Evolutionary conservation across 1,140 invertebrate genomes (phyloP).

Genomic region (Papilio xuthus): DNA sequence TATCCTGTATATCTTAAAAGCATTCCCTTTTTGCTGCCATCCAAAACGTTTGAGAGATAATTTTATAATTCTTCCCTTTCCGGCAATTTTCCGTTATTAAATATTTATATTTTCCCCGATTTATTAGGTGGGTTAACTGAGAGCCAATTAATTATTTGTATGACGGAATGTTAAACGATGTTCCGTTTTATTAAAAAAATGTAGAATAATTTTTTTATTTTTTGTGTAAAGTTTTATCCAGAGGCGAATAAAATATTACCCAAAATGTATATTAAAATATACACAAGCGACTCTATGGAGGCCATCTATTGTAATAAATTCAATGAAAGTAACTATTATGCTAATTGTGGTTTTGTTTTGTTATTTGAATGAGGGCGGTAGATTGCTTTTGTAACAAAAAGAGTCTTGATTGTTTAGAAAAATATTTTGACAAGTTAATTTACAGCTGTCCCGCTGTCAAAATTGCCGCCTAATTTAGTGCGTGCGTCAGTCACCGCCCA

Average conservation of each 20-base stretch:
- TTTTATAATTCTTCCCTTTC: conserved; percentile 78
- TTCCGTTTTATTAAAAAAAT: conserved; percentile 39
- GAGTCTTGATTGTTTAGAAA: conserved; percentile 75
- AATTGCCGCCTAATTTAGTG: conserved; percentile 71
- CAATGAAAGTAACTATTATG: conserved; percentile 72
- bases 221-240: neutral
- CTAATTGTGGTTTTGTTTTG: conserved; percentile 81
- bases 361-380: conserved; percentile 65
- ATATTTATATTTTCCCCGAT: conserved; percentile 71
- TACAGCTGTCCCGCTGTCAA: conserved; percentile 68
- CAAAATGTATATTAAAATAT: neutral
- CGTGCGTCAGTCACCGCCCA: conserved; percentile 61
- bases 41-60: conserved; percentile 74
- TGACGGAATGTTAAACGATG: conserved; percentile 44
- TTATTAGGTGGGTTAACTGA: conserved; percentile 69
- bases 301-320: conserved; percentile 47
- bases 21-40: conserved; percentile 60
- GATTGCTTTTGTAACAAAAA: conserved; percentile 47
- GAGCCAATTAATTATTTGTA: conserved; percentile 62
- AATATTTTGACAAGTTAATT: conserved; percentile 80
- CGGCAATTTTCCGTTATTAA: conserved; percentile 73
- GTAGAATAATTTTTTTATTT: neutral
- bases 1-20: conserved; percentile 59
- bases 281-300: conserved; percentile 37
- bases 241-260: neutral